These are phyloP conservation scores for Mesoligia furuncula DNA, from an alignment of 2,888 invertebrate species.

Conservation along the genomic window DNA sequence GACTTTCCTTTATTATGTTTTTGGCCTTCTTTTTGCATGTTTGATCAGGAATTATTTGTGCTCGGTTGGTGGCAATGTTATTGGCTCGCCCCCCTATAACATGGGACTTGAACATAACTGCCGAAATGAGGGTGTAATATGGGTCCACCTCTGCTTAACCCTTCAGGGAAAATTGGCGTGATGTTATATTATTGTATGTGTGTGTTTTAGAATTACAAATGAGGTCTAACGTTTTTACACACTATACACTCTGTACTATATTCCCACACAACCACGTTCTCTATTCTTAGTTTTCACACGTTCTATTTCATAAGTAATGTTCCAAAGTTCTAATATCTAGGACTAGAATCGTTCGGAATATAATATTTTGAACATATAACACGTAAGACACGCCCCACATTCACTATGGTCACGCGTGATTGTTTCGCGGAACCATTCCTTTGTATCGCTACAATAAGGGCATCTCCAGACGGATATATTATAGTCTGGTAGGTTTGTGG, in stretches of 20 bases:
- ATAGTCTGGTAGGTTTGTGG: not conserved
- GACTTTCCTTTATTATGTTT: not conserved
- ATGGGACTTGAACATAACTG: not conserved
- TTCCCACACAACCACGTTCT: not conserved
- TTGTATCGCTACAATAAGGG: constrained; percentile 20
- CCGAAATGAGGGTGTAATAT: not conserved
- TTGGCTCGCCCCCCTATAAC: not conserved
- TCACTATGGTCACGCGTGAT: constrained; percentile 14
- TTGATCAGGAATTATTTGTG: not conserved
- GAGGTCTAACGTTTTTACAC: too few species aligned
- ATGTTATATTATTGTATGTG: not conserved
- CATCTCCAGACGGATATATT: not conserved
- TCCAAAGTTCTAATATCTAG: not conserved
- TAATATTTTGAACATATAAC: not conserved
- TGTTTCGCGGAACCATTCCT: constrained; percentile 11
- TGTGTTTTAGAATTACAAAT: not conserved
- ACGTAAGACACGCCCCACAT: not conserved
- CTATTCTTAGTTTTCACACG: not conserved
- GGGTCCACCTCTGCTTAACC: not conserved
- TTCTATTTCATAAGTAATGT: not conserved
- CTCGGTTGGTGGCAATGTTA: not conserved
- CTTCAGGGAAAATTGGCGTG: not conserved
- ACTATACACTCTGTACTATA: not conserved
- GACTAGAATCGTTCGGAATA: not conserved
- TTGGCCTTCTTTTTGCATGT: not conserved